phyloP scores from a whole-genome alignment of 2,113 vertebrate species.

The Thunnus maccoyii region DNA sequence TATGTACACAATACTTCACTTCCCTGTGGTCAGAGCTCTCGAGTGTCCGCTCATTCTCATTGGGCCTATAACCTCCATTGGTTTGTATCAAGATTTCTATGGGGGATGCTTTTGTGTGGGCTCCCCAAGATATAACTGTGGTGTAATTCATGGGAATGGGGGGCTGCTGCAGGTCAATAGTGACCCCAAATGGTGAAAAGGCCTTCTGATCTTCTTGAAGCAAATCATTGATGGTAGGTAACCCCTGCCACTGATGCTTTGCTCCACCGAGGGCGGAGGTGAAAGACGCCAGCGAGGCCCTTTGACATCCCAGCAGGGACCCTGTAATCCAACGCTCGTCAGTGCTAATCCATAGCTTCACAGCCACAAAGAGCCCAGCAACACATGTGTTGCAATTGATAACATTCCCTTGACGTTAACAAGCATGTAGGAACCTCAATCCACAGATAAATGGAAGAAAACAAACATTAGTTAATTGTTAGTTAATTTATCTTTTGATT shows the following conservation, averaged over 20 bases:
- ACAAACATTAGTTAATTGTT: slow-evolving; percentile 1
- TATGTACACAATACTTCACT: slow-evolving; percentile 41
- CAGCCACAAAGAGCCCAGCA: slow-evolving; percentile 52
- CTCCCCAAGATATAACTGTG: slow-evolving; percentile 68
- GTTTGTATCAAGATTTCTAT: slow-evolving; percentile 46
- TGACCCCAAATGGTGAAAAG: slow-evolving; percentile 79
- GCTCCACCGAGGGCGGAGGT: slow-evolving; percentile 75
- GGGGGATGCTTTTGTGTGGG: slow-evolving; percentile 52
- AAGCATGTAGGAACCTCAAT: slow-evolving; percentile 9
- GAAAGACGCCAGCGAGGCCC: slow-evolving; percentile 76
- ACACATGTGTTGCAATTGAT: slow-evolving; percentile 26
- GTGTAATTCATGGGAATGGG: slow-evolving; percentile 81
- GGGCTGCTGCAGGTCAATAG: slow-evolving; percentile 80
- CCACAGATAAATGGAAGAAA: slow-evolving; percentile 6
- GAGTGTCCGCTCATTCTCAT: slow-evolving; percentile 22
- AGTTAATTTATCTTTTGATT: slow-evolving; percentile 21
- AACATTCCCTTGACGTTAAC: slow-evolving; percentile 23
- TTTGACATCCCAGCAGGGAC: slow-evolving; percentile 75
- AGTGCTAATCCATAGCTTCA: slow-evolving; percentile 71
- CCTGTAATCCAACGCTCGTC: slow-evolving; percentile 77
- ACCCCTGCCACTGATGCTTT: slow-evolving; percentile 71
- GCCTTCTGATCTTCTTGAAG: slow-evolving; percentile 85
- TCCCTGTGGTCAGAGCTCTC: slow-evolving; percentile 41
- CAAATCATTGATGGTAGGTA: slow-evolving; percentile 81
- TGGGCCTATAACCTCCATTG: slow-evolving; percentile 60